Evolutionary conservation across 2,113 vertebrate genomes (phyloP), one percentile per base, ranked within the genome.

Genomic region (Oncorhynchus gorbuscha): DNA sequence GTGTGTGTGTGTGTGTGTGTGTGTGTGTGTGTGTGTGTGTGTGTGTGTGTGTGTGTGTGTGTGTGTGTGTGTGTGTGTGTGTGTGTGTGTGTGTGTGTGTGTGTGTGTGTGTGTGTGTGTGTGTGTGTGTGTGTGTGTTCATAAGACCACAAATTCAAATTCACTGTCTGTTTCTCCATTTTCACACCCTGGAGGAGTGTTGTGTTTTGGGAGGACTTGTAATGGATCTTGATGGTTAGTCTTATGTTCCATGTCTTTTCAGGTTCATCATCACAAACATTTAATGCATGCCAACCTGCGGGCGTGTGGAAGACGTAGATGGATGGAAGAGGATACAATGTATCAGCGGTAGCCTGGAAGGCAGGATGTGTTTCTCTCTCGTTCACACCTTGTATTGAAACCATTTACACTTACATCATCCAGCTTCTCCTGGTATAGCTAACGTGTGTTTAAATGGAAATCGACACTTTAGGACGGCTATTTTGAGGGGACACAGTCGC

Each of bases 201-300:
- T 81, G 79, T 77, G 86, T 45, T 83, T 78, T 77, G 86, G 83
- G 82, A 86, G 75, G 80, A 85, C 83, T 83, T 73, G 83, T 0
- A 67, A 66, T 24, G 28, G 78, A 77, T 26, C 11, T 24, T 76
- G 69, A 84, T 78, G 78, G 48, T 64, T n/a, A 82, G 72, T 77
- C 81, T 24, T 87, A 86, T 79, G 86, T 78, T 79, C 77, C 68
- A 79, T 75, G 71, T 81, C 81, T 75, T 77, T 79, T 84, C 80
- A 79, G 84, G 87, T 86, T 85, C 71, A 26, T 84, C 84, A 35
- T 85, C 84, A 77, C 84, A 77, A 83, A 86, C 80, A 79, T 85
- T 86, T 83, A 61, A 82, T 77, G 77, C 66, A 81, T 81, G 85
- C 78, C 79, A 90, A 87, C 83, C 87, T 81, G 82, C 45, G 82